Conservation (phyloP, 2,113 vertebrate genomes). For the Erinaceus europaeus region DNA sequence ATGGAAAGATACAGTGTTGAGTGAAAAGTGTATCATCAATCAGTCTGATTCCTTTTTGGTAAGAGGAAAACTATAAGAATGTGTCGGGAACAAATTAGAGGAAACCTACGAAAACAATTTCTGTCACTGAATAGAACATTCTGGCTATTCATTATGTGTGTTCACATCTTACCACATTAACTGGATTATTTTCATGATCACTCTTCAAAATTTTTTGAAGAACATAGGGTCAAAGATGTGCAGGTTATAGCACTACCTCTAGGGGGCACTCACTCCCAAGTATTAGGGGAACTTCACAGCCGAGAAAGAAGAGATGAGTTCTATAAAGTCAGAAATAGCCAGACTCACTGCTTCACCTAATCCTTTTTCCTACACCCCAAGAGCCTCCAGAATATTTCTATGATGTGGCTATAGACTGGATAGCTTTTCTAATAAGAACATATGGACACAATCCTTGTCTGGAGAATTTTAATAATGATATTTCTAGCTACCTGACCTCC, state of each 20-base stretch:
- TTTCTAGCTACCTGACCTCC: neutral
- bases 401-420: neutral
- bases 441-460: neutral
- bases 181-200: neutral
- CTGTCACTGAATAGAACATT: neutral
- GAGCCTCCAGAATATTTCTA: neutral
- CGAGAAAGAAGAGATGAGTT: neutral
- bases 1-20: too few species aligned
- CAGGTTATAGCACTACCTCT: too few species aligned
- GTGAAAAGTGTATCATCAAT: too few species aligned
- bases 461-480: too few species aligned
- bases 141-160: neutral
- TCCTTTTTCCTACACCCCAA: neutral
- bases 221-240: neutral
- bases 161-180: neutral
- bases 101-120: too few species aligned
- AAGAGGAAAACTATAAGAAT: too few species aligned
- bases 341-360: neutral
- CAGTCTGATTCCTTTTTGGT: too few species aligned
- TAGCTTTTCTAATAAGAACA: neutral
- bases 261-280: neutral
- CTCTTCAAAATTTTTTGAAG: neutral
- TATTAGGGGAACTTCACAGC: neutral
- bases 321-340: neutral
- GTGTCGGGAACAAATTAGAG: too few species aligned